Evolutionary conservation across 2,113 vertebrate genomes (phyloP), one percentile per base, ranked within the genome.

Genomic region (Narcine bancroftii): DNA sequence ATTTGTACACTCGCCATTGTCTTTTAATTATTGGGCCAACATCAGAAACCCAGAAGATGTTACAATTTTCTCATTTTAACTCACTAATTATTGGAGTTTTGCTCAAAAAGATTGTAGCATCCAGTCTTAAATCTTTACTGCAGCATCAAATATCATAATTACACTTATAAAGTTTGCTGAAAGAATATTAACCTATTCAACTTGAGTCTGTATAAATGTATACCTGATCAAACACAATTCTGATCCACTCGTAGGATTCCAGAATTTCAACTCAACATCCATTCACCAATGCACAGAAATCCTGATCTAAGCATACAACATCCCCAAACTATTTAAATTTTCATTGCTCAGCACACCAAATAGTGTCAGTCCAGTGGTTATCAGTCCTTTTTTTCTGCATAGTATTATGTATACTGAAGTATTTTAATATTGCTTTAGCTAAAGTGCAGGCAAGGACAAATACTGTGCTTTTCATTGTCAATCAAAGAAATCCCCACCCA

Each of bases 171-270:
- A 87, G 81, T 60, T 87, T 60, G 53, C 81, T 85, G 53, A 87
- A 87, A 53, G 81, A 87, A 33, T 53, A 60, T 81, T 87, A 63
- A 60, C 15, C 81, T 63, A 87, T 87, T 87, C 50, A 24, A 87
- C 53, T 63, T 87, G 53, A 87, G 13, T 60, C 53, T 7, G n/a
- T n/a, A 60, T 60, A 87, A 87, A 85, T 60, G 81, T 33, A 56
- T 15, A 85, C 10, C 81, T 85, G 81, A 85, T 60, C 50, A 85
- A 85, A 50, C 81, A 85, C n/a, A 87, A 87, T 87, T 87, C 81
- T 87, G n/a, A 87, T 56, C 81, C 53, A 87, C 60, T 60, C 53
- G 60, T 9, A 87, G 53, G 56, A 87, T 87, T 87, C 81, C 53
- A 87, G 60, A 60, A 53, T 60, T 36, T 6, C 53, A 87, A 87